Base-by-base conservation (phyloP, 2,113 vertebrate species). In the Empidonax alnorum region DNA sequence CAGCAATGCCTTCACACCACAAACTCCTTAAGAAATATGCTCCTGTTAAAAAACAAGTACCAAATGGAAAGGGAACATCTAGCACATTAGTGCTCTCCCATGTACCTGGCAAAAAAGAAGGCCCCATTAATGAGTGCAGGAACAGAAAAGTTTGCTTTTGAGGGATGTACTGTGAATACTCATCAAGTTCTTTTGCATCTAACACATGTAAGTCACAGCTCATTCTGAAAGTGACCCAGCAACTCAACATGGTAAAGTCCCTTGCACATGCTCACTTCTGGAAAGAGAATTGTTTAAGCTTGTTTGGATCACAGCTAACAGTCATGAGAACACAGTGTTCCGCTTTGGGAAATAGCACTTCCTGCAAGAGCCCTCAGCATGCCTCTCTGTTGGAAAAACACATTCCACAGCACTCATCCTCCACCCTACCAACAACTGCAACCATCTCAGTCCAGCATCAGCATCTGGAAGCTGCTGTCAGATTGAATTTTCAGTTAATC, bases 311-410 rank as follows among this genome's bases (percentile, higher is more conserved):
- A 1, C 16, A 86, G 42, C 52, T 46, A 72, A n/a, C 3, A 41
- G n/a, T n/a, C 24, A 42, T 1, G 14, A n/a, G 28, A 11, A 63
- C 15, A 28, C 2, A 46, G 53, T 1, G 18, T 12, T 77, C 19
- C 1, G 1, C 4, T 2, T 44, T 47, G 22, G 3, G 39, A 77
- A 83, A 59, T 12, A 63, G 27, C 24, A 47, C 21, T 77, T 94
- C 55, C 76, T 39, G 14, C 3, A 2, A 50, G 15, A 65, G n/a
- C 22, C n/a, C 12, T 2, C 20, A 39, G 42, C 7, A 10, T 0
- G 1, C 12, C 20, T 75, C 28, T 5, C 25, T 65, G 15, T 12
- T 1, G 0, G 33, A 31, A 28, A 73, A 88, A 37, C 9, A 37
- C n/a, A 53, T 65, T 69, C n/a, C 72, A 33, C 8, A 33, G 59